Evolutionary conservation across 2,113 vertebrate genomes (phyloP), one percentile per base, ranked within the genome.

Genomic region (Marmota monax): DNA sequence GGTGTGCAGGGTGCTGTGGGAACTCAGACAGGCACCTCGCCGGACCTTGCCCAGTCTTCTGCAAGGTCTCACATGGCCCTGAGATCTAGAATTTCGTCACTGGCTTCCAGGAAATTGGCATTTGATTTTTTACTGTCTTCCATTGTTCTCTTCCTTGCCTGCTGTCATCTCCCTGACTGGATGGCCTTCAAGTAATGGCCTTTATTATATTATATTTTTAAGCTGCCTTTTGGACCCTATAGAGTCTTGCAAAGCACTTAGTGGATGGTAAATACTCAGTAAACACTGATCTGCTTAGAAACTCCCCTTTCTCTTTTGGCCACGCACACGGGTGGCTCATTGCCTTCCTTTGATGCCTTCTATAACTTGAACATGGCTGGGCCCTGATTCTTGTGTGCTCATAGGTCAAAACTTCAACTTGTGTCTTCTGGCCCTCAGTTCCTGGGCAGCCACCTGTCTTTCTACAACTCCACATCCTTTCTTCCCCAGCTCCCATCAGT

Each of bases 151-250:
- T n/a, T 78, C 82, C 74, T 32, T 80, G 20, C 77, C 51, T 78
- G 23, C 70, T 80, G 53, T 16, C 39, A 42, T 80, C 77, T 69
- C 20, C 32, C 37, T 45, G 20, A 5, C 85, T 89, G 39, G 51
- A n/a, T 56, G 82, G 65, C 58, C 70, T 70, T 82, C 73, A 91
- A 61, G 8, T 56, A 84, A 37, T 90, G 45, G 65, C 69, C 67
- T 96, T 96, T 70, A 67, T 56, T 96, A 80, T 92, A 84, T 67
- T 92, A 76, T 88, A 34, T 73, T 65, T 79, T 85, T 85, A 73
- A 90, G 78, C 32, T 89, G 56, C 70, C 34, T 76, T 86, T 42
- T 34, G 76, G 91, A 61, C 42, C 39, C 53, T 74, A 0, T 6
- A 12, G 65, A 67, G 37, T 34, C 53, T 95, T 53, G 29, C 29